Percentiles rank a stretch among this genome's conserved stretches.
Evolutionary conservation across 1,140 invertebrate species (phyloP).

Genomic region (Delia radicum): DNA sequence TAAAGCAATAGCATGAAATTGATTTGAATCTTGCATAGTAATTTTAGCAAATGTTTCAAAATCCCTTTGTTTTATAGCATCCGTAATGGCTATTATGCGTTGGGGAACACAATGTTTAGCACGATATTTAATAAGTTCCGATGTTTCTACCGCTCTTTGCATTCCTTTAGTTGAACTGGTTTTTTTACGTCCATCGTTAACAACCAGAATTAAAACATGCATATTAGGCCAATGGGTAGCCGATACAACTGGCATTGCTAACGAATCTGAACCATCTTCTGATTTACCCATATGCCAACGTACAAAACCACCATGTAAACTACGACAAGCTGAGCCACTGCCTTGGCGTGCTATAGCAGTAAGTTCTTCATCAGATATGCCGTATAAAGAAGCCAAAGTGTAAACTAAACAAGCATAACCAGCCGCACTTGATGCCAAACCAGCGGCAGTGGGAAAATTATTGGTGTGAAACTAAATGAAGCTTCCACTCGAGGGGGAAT

Average conservation of each 20-base stretch:
- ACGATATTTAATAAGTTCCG: constrained; percentile 77
- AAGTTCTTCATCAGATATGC: constrained; percentile 74
- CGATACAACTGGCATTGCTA: constrained; percentile 74
- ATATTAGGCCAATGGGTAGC: constrained; percentile 88
- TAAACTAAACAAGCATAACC: constrained; percentile 91
- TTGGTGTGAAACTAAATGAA: constrained; percentile 92
- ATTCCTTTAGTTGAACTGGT: constrained; percentile 90
- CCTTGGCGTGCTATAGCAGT: constrained; percentile 82
- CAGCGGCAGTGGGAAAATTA: constrained; percentile 98
- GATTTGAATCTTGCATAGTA: constrained; percentile 98
- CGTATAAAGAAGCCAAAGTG: constrained; percentile 75
- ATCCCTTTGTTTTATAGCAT: constrained; percentile 78
- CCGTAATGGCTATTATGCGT: constrained; percentile 58
- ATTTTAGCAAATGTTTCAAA: constrained; percentile 88
- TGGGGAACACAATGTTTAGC: constrained; percentile 71
- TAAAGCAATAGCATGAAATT: constrained; percentile 91
- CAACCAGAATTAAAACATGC: constrained; percentile 86
- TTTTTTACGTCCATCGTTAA: constrained; percentile 84
- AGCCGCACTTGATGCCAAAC: constrained; percentile 95
- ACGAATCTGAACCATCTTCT: constrained; percentile 77
- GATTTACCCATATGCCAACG: constrained; percentile 78
- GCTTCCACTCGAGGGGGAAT: constrained; percentile 65
- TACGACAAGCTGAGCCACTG: constrained; percentile 95
- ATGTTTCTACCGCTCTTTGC: constrained; percentile 80
- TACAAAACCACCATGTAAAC: constrained; percentile 89